Evolutionary conservation across 2,113 vertebrate species (phyloP), one percentile per base, ranked within the genome.

Genomic region (Tachysurus vachellii): DNA sequence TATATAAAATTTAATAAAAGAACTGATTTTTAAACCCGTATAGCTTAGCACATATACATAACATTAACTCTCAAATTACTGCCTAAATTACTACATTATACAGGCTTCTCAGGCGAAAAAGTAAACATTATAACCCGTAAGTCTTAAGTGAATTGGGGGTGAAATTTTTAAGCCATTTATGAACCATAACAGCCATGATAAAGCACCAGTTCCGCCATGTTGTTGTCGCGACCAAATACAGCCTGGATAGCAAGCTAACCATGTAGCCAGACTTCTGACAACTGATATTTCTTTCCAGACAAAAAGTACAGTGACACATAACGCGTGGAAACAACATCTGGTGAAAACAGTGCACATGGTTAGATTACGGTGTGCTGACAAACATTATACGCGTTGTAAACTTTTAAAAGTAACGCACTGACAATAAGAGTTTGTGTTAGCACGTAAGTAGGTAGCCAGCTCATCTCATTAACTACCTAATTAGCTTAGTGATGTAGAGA

Each of bases 191-290:
- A 81, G 88, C 85, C 87, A 89, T 89, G 85, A 90, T 85, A 86
- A 88, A 61, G 84, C 83, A 76, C 73, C 82, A 80, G 85, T 82
- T 90, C 90, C 90, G 90, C 91, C 91, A 92, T 92, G 85, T 91
- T 89, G 88, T 87, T 89, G 88, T 87, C 68, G 56, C 76, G 82
- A 77, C 83, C 21, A 57, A 26, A n/a, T 36, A 88, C 31, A 80
- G 16, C 21, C 80, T 17, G 19, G 26, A 6, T 44, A 82, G 57
- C 36, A 80, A 75, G 88, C 81, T 89, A 89, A 76, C 77, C 21
- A 66, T 80, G 77, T 23, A 50, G 68, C 47, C 8, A 47, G 50
- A 47, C 57, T 80, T 54, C 47, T 50, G 26, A 50, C 28, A 82
- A 57, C 47, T 31, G 26, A 80, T n/a, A 31, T n/a, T 66, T 79